These are phyloP conservation scores for Tipula unca DNA, from an alignment of 2,888 invertebrate genomes.

Conservation along the genomic window DNA sequence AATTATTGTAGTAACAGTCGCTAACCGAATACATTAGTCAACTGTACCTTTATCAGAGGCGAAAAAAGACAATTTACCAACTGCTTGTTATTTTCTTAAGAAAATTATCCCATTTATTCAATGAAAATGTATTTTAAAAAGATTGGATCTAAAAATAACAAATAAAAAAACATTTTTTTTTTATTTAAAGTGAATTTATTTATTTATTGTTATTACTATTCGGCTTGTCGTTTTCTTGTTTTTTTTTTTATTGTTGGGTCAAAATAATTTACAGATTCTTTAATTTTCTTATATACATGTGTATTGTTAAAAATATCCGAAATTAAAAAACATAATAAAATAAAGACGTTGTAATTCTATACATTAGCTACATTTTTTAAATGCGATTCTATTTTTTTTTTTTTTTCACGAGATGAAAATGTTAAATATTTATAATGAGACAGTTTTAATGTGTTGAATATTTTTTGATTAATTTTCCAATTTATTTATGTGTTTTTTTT, in stretches of 20 bases:
- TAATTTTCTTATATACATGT: not conserved
- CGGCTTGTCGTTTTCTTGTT: not conserved
- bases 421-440: constrained; percentile 14
- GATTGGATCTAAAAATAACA: not conserved
- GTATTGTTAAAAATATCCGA: not conserved
- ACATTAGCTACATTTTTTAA: not conserved
- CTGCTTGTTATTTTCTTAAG: not conserved
- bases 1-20: not conserved
- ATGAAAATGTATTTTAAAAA: not conserved
- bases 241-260: not conserved
- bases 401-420: not conserved
- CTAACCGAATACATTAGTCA: not conserved
- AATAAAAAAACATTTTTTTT: not conserved
- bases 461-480: not conserved
- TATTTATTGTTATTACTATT: not conserved
- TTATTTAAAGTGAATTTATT: not conserved
- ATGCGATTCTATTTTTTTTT: not conserved
- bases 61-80: not conserved
- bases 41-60: not conserved
- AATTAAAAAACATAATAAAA: not conserved
- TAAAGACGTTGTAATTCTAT: not conserved
- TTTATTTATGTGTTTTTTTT: not conserved
- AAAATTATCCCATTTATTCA: not conserved
- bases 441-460: constrained; percentile 14
- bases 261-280: not conserved